These are phyloP conservation scores for Myiopsitta monachus DNA, from an alignment of 2,113 vertebrate species.

Conservation along the genomic window DNA sequence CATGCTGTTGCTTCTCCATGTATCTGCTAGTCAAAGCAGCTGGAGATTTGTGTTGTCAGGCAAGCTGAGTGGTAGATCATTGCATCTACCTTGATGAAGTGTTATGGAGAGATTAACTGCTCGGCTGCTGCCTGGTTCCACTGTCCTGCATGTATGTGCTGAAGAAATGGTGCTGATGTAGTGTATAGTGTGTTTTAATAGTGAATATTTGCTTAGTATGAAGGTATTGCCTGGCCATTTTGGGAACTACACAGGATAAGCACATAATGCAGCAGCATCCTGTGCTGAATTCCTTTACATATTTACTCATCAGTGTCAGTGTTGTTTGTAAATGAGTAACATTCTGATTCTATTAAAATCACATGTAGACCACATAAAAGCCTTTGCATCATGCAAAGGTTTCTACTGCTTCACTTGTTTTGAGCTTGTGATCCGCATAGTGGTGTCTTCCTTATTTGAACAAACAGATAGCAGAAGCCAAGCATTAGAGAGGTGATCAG, in stretches of 20 bases:
- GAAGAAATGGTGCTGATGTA: neutral
- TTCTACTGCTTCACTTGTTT: neutral
- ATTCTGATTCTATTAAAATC: neutral
- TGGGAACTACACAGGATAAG: neutral
- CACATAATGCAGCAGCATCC: neutral
- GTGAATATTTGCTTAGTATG: neutral
- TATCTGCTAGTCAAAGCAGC: neutral
- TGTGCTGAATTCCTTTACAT: rapidly evolving
- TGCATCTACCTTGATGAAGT: neutral
- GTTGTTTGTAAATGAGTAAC: neutral
- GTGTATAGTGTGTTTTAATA: rapidly evolving
- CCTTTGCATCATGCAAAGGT: rapidly evolving
- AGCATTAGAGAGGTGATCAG: neutral
- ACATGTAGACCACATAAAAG: rapidly evolving
- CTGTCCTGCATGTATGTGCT: neutral
- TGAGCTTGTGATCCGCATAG: neutral
- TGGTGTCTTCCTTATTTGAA: neutral
- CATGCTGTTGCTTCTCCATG: neutral
- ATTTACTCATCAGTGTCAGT: neutral
- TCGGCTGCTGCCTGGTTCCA: neutral
- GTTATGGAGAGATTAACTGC: neutral
- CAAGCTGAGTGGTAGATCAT: neutral
- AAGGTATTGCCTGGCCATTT: neutral
- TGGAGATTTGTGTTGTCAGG: neutral
- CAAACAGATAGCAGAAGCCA: neutral